These are phyloP conservation scores for Azemiops feae DNA, from an alignment of 2,113 vertebrate species.

Conservation along the genomic window DNA sequence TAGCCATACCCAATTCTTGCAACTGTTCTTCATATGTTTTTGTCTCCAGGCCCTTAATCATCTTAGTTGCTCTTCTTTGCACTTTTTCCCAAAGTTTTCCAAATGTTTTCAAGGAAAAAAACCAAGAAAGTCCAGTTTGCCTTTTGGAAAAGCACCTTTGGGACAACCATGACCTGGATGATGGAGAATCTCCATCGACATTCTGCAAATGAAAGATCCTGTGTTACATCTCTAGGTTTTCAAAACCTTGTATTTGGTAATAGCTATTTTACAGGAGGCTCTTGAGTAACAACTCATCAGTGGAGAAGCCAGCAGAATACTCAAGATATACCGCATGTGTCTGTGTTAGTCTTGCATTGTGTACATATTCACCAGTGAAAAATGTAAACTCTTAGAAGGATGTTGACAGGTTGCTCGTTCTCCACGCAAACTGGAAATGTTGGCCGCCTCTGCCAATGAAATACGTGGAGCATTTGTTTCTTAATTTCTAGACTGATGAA, in stretches of 20 bases:
- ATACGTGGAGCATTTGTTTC: slow-evolving; percentile 48
- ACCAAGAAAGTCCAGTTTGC: neutral
- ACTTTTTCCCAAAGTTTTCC: no score
- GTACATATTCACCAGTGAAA: slow-evolving; percentile 49
- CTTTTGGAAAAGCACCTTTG: neutral
- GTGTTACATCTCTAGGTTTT: neutral
- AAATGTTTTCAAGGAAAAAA: neutral
- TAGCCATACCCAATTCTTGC: no score
- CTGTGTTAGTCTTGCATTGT: slow-evolving; percentile 37
- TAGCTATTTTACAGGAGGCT: neutral
- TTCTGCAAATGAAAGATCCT: neutral
- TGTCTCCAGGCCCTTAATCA: no score
- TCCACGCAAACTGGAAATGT: slow-evolving; percentile 13
- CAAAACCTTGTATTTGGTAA: neutral
- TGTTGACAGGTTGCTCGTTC: slow-evolving; percentile 46
- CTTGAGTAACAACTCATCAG: neutral
- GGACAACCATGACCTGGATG: neutral
- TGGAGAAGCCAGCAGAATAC: slow-evolving; percentile 1
- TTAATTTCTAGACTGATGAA: neutral
- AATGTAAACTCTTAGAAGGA: slow-evolving; percentile 56
- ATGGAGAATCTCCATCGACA: neutral
- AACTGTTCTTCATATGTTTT: no score
- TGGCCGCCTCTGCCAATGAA: slow-evolving; percentile 16
- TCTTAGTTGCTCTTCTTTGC: no score
- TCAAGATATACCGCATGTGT: slow-evolving; percentile 35